phyloP scores from a whole-genome alignment of 2,797 vertebrate genomes.

The Amazona ochrocephala region DNA sequence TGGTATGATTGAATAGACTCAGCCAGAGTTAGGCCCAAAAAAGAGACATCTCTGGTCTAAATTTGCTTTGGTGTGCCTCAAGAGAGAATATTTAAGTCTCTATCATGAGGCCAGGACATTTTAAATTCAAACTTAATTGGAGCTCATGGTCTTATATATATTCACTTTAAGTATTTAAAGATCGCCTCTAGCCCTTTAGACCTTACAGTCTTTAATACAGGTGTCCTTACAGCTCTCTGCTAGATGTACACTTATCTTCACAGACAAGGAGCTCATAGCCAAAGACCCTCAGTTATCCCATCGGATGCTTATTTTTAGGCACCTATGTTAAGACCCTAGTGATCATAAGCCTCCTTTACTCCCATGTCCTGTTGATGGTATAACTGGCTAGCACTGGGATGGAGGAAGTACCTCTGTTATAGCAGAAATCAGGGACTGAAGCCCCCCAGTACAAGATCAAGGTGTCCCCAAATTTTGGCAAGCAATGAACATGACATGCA shows the following conservation, averaged over 20 bases:
- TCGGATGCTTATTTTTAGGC: background rate
- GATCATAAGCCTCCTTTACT: background rate
- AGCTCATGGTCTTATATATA: background rate
- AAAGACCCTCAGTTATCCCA: background rate
- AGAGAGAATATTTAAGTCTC: background rate
- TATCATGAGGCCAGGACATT: background rate
- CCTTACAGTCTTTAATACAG: background rate
- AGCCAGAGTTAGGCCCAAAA: background rate
- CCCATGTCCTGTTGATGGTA: background rate
- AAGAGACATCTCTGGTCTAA: too few species aligned
- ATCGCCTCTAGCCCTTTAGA: background rate
- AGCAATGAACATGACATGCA: background rate
- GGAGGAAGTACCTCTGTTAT: background rate
- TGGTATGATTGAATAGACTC: background rate
- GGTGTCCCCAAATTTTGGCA: background rate
- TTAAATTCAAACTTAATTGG: background rate
- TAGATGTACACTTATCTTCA: background rate
- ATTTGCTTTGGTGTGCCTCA: background rate
- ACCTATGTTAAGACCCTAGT: background rate
- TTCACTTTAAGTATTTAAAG: background rate
- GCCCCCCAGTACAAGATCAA: fast-evolving
- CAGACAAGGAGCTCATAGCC: background rate
- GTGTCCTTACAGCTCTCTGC: background rate
- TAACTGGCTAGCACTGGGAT: background rate
- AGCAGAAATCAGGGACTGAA: background rate